Evolutionary conservation across 2,888 invertebrate species (phyloP), one percentile per base, ranked within the genome.

Genomic region (Gandaritis pyraliata): DNA sequence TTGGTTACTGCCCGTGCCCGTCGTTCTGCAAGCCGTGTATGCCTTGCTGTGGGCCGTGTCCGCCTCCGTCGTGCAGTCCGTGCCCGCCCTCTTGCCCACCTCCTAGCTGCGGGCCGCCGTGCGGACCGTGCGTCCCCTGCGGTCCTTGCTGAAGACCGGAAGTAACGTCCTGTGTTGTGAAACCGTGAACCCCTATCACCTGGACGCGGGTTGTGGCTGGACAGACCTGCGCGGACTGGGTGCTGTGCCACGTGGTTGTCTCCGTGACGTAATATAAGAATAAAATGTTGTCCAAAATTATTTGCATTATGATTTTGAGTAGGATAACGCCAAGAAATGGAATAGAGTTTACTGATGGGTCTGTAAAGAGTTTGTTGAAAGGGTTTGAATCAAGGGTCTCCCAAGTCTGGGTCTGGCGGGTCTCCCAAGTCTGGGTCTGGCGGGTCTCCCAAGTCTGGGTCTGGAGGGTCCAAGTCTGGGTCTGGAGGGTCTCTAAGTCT

Each of bases 241-340:
- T 50, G 45, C 66, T 56, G 62, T 58, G 48, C 61, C 67, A 43
- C 60, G 67, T 64, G 64, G 60, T 52, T 58, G 64, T 68, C 60
- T 53, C 61, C 51, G 58, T 48, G 29, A 65, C 56, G 68, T 72
- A 68, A 64, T 64, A 16, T 53, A 74, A 73, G 73, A 73, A 71
- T 72, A 68, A 73, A 72, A 70, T 68, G 61, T 62, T 66, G 54
- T 58, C 64, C 49, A 30, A 49, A 52, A 54, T 58, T 58, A 51
- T 56, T 60, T 23, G 2, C 41, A 16, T 7, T 13, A 10, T 2
- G 0, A 16, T 43, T 16, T 41, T 23, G 1, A 4, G 4, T 23
- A 23, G 23, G 23, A 23, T 23, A 1, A 4, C 23, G 1, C n/a
- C n/a, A n/a, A n/a, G n/a, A n/a, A n/a, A n/a, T n/a, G n/a, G n/a